Base-by-base conservation (phyloP, 2,113 vertebrate genomes). In the Percina caprodes region DNA sequence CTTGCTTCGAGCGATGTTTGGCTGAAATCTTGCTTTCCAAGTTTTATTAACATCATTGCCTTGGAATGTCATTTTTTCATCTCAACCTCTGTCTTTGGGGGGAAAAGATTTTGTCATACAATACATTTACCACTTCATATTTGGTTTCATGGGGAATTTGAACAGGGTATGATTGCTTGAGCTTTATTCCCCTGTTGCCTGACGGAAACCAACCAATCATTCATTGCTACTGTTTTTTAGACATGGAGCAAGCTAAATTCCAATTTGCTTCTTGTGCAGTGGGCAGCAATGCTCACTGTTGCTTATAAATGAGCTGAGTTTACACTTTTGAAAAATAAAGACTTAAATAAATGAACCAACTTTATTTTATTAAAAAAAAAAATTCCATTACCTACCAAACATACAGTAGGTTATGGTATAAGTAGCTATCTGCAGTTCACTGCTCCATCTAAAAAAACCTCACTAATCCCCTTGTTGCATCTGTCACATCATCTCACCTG, bases 101-200 rank as follows among this genome's bases (percentile, higher is more conserved):
- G 23, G 62, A 45, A 48, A 39, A 24, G 90, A 70, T 89, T 85
- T 55, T 86, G 68, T 90, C 80, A 75, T 78, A 76, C 83, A 87
- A 48, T 74, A 90, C 74, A 86, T 88, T 77, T 82, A 74, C 74
- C 88, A 88, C 89, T 69, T 90, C 90, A 91, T 84, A 65, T 72
- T 88, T 95, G 93, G 92, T 94, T 95, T 92, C 91, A 83, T 81
- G 90, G 93, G 92, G 91, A 93, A 92, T 92, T 86, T 85, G 59
- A 85, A 83, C 72, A 74, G 69, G 63, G 56, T 84, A 35, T 68
- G 79, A 83, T 65, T 90, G 92, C 91, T 92, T 88, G 89, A 85
- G 79, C 68, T 92, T 24, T 88, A 88, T 93, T 93, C 92, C 93
- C 91, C 87, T 87, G 74, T 88, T 94, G 91, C 87, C 80, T 91